phyloP scores from a whole-genome alignment of 2,797 vertebrate genomes.

The Scolopax bukidnonensis region DNA sequence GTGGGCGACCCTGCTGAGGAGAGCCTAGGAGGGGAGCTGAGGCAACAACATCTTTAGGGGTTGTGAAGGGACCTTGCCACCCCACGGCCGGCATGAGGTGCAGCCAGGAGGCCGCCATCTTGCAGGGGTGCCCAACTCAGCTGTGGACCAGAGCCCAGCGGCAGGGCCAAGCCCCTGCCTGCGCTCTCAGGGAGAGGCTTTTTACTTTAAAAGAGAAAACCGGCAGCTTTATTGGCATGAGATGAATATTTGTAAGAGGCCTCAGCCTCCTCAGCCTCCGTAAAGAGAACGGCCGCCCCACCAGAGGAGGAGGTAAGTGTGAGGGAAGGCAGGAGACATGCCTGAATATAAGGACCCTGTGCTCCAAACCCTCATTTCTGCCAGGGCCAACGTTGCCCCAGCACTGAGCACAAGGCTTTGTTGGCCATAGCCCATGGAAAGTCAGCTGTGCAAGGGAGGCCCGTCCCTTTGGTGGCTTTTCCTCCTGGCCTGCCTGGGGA shows the following conservation, averaged over 20 bases:
- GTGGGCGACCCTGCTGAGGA: too few relatives aligned
- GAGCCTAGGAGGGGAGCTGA: not conserved
- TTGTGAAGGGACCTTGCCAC: not conserved
- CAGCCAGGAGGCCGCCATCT: rapidly evolving
- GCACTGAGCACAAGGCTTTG: rapidly evolving
- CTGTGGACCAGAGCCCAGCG: rapidly evolving
- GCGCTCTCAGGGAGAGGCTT: not conserved
- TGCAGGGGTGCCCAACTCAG: rapidly evolving
- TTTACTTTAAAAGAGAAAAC: not conserved
- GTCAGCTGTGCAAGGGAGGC: not conserved
- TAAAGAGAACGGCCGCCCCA: not conserved
- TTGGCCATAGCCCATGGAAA: rapidly evolving
- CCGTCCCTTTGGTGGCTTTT: rapidly evolving
- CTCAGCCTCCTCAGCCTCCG: rapidly evolving
- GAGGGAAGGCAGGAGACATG: not conserved
- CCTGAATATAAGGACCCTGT: rapidly evolving
- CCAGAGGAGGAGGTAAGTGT: rapidly evolving
- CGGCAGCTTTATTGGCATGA: rapidly evolving
- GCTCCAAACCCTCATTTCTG: rapidly evolving
- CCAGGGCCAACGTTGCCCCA: rapidly evolving
- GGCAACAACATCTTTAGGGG: rapidly evolving
- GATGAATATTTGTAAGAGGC: not conserved
- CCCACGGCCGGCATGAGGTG: rapidly evolving
- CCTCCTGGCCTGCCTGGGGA: not conserved
- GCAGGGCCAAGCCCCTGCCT: rapidly evolving